Conservation (phyloP, 2,797 vertebrate species). For the Lagocephalus sceleratus region DNA sequence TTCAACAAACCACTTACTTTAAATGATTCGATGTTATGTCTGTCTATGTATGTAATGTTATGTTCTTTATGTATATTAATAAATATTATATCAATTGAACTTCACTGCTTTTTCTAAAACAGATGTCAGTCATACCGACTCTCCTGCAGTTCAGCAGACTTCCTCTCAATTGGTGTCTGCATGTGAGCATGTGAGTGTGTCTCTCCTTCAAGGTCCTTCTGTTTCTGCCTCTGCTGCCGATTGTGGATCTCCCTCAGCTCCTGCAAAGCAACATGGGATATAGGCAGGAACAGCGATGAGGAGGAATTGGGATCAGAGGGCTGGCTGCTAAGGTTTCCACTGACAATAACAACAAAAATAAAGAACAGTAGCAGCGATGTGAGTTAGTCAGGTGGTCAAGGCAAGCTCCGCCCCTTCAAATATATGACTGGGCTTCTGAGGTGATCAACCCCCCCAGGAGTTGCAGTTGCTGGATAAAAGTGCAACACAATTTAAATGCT, state of each 20-base stretch:
- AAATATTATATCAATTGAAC: neutral
- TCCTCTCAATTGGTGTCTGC: constrained; percentile 71
- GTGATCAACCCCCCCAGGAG: too few species aligned
- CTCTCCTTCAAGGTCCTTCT: constrained; percentile 86
- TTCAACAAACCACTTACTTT: neutral
- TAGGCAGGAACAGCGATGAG: constrained; percentile 59
- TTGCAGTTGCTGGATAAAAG: too few species aligned
- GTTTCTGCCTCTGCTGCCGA: constrained; percentile 91
- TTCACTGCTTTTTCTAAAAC: neutral
- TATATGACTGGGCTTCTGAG: too few species aligned
- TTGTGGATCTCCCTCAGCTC: constrained; percentile 93
- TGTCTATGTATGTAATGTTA: neutral
- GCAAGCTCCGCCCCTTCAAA: constrained; percentile 54
- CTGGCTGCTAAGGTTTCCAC: constrained; percentile 55
- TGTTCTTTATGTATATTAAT: neutral
- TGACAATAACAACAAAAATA: constrained; percentile 23
- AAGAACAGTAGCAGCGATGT: constrained; percentile 15
- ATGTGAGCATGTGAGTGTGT: constrained; percentile 55
- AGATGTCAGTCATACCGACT: constrained; percentile 74
- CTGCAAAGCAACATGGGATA: constrained; percentile 76
- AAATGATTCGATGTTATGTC: neutral
- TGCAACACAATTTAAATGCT: too few species aligned
- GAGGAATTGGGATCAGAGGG: constrained; percentile 55
- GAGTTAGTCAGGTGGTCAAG: constrained; percentile 47
- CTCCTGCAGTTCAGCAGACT: constrained; percentile 82